Evolutionary conservation across 1,140 invertebrate species (phyloP).

Genomic region (Apis florea): DNA sequence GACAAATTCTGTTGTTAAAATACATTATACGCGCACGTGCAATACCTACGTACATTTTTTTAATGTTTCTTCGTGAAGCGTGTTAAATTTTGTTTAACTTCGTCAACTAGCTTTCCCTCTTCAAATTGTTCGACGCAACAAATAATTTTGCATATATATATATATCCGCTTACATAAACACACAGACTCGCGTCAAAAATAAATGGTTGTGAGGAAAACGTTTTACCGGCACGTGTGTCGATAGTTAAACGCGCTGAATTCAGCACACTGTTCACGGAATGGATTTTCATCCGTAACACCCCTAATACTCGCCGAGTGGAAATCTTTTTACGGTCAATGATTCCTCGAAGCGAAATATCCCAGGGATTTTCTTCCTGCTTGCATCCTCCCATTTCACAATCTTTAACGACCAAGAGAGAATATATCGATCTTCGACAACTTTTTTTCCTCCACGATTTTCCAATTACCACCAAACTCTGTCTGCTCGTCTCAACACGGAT

Average conservation of each 20-base stretch:
- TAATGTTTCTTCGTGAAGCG: no score
- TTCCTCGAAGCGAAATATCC: not conserved
- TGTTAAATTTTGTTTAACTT: not conserved
- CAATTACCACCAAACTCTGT: no score
- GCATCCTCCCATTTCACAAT: not conserved
- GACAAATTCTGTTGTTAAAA: no score
- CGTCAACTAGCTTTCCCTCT: not conserved
- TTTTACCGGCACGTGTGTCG: not conserved
- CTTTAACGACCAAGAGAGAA: not conserved
- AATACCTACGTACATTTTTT: no score
- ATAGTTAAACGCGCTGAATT: conserved; percentile 1
- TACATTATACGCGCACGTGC: no score
- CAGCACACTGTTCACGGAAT: no score
- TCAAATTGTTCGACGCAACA: not conserved
- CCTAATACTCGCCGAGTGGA: conserved; percentile 4
- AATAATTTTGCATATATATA: not conserved
- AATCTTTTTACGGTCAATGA: conserved; percentile 22
- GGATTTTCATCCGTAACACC: not conserved
- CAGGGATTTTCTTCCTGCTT: conserved; percentile 23
- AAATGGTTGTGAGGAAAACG: not conserved
- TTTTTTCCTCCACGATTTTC: not conserved
- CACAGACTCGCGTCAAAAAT: no score
- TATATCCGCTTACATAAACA: no score
- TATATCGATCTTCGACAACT: not conserved
- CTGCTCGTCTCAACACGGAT: no score